phyloP scores from a whole-genome alignment of 2,888 invertebrate genomes.

The Gerosis bhagava region DNA sequence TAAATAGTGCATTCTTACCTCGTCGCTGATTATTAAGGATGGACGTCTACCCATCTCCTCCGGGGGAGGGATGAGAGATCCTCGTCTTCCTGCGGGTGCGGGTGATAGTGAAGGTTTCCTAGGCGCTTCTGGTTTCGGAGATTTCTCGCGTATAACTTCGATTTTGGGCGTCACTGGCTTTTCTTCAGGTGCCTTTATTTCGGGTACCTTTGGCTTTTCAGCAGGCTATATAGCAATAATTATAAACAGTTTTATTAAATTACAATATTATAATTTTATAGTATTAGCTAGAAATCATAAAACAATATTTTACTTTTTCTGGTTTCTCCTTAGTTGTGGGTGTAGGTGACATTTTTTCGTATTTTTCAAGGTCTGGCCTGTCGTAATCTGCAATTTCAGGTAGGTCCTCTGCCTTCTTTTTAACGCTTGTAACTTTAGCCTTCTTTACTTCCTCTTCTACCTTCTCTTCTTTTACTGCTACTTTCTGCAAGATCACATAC shows the following conservation, averaged over 20 bases:
- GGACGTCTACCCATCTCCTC: constrained; percentile 94
- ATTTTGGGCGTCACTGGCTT: constrained; percentile 89
- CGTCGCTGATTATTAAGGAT: constrained; percentile 95
- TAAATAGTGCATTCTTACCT: constrained; percentile 86
- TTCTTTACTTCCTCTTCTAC: constrained; percentile 74
- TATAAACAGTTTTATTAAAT: too few species aligned
- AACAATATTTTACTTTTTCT: constrained; percentile 55
- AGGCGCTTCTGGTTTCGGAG: constrained; percentile 83
- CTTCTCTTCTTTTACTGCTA: constrained; percentile 69
- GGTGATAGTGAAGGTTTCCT: constrained; percentile 90
- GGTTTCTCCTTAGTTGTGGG: constrained; percentile 75
- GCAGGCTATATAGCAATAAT: constrained; percentile 36
- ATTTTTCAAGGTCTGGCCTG: constrained; percentile 87
- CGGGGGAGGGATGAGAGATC: constrained; percentile 94
- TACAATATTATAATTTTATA: too few species aligned
- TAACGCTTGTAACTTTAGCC: constrained; percentile 68
- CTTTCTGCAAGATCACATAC: too few species aligned
- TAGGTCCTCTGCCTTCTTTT: constrained; percentile 81
- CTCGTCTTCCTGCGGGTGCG: constrained; percentile 79
- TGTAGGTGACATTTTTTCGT: constrained; percentile 81
- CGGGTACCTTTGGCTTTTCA: constrained; percentile 80
- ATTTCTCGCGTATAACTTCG: constrained; percentile 92
- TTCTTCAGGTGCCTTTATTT: constrained; percentile 86
- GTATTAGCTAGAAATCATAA: background rate
- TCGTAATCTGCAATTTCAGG: constrained; percentile 89